phyloP scores from a whole-genome alignment of 2,797 vertebrate species.

The Gymnopithys bicolor region DNA sequence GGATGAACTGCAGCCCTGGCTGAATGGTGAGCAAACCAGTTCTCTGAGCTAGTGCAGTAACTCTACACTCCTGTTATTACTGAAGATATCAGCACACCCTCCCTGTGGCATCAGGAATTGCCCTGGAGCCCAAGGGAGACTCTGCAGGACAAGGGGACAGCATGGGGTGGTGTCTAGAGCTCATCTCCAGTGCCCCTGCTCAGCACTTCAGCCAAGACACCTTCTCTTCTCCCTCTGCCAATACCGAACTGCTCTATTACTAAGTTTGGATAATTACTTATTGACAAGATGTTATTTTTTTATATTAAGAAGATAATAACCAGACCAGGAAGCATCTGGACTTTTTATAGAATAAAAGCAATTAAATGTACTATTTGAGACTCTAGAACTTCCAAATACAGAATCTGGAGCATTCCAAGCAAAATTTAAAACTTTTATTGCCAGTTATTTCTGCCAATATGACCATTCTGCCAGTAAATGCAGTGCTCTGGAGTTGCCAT shows the following conservation, averaged over 20 bases:
- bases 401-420: neutral
- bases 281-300: neutral
- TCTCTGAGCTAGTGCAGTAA: neutral
- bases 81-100: neutral
- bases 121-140: neutral
- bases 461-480: neutral
- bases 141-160: neutral
- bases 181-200: neutral
- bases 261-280: neutral
- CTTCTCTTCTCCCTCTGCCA: neutral
- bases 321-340: neutral
- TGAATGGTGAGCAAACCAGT: neutral
- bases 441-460: neutral
- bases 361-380: neutral
- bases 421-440: neutral
- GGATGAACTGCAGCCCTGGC: neutral
- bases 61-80: neutral
- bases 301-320: neutral
- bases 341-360: neutral
- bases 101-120: neutral
- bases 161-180: neutral
- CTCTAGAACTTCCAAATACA: neutral
- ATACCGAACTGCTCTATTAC: neutral
- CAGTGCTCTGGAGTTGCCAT: neutral
- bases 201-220: neutral